Base-by-base conservation (phyloP, 1,140 invertebrate species). In the Chymomyza costata region DNA sequence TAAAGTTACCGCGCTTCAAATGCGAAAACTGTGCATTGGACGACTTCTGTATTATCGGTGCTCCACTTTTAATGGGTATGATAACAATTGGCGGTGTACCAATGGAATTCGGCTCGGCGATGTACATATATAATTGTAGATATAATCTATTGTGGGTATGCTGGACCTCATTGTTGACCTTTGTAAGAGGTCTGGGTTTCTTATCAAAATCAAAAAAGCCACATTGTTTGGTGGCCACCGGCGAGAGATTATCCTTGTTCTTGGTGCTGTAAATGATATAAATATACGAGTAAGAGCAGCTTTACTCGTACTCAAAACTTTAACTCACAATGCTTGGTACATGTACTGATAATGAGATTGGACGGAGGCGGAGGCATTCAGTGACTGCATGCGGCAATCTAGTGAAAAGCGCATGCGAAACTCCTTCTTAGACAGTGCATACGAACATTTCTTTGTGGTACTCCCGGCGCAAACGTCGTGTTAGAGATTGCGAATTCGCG, bases 261-360 rank as follows among this genome's bases (percentile, higher is more conserved):
- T n/a, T n/a, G n/a, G n/a, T n/a, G n/a, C n/a, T n/a, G n/a, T n/a
- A n/a, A n/a, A n/a, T n/a, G 6, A 61, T 86, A n/a, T n/a, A 10
- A 7, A 2, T 50, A 19, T 69, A 62, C n/a, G n/a, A n/a, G n/a
- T n/a, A n/a, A n/a, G n/a, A n/a, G n/a, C n/a, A n/a, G n/a, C n/a
- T n/a, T n/a, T n/a, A n/a, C 67, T 78, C n/a, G n/a, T n/a, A n/a
- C n/a, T n/a, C n/a, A n/a, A n/a, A n/a, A n/a, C n/a, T n/a, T n/a
- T n/a, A n/a, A n/a, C n/a, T n/a, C n/a, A n/a, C n/a, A n/a, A n/a
- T n/a, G n/a, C n/a, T n/a, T 84, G 76, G 37, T 88, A 87, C 45
- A 87, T 82, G 15, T 85, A 81, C 57, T 85, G 86, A 10, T 86
- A 60, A 47, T 87, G 87, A 6, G 83, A 65, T 49, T 74, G 41